Conservation (phyloP, 2,113 vertebrate species). For the Talpa occidentalis region DNA sequence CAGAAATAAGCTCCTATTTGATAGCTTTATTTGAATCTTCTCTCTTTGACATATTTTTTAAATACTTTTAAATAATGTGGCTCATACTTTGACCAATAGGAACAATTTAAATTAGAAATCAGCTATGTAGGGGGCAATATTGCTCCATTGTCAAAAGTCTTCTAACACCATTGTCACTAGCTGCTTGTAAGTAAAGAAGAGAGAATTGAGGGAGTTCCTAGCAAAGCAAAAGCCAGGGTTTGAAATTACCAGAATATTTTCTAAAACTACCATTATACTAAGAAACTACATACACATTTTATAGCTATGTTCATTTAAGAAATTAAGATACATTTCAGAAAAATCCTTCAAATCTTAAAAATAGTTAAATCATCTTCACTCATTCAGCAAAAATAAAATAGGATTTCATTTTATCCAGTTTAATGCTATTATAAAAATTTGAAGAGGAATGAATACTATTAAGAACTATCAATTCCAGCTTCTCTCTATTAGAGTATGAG, state of each 20-base stretch:
- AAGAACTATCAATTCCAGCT: background rate
- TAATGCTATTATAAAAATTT: background rate
- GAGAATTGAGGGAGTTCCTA: accelerated
- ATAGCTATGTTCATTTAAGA: background rate
- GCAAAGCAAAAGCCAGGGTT: background rate
- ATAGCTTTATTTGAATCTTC: too few species aligned
- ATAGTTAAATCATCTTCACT: background rate
- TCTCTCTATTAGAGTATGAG: background rate
- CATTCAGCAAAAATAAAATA: slow-evolving; percentile 31
- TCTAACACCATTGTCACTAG: background rate
- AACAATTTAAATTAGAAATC: slow-evolving; percentile 41
- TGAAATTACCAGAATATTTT: background rate
- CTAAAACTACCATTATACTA: background rate
- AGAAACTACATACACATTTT: background rate
- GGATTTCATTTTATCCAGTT: background rate
- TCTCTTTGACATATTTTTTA: background rate
- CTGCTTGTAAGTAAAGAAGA: background rate
- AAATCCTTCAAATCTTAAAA: background rate
- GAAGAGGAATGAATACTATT: background rate
- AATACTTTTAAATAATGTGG: slow-evolving; percentile 54
- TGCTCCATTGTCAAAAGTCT: slow-evolving; percentile 18
- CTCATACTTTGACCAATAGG: slow-evolving; percentile 12
- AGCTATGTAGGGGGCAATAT: background rate
- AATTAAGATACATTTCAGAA: slow-evolving; percentile 30
- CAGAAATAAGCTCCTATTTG: too few species aligned